Conservation (phyloP, 2,797 vertebrate species). For the Lindbergichthys nudifrons region DNA sequence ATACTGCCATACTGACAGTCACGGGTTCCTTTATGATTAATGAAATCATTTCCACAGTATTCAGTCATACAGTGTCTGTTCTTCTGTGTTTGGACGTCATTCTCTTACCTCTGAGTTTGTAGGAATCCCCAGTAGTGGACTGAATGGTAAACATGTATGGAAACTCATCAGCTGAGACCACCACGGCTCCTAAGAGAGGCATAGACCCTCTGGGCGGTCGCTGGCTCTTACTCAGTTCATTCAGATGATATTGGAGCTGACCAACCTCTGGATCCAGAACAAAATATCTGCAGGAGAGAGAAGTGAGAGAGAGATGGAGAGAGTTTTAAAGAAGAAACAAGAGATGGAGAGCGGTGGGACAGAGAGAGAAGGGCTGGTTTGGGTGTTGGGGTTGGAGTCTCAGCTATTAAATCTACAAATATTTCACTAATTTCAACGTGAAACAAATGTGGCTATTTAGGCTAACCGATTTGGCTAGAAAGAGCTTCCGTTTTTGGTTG, state of each 20-base stretch:
- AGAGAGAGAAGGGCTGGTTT: not conserved
- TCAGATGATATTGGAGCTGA: conserved; percentile 91
- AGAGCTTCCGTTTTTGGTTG: no score
- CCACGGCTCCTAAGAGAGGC: conserved; percentile 88
- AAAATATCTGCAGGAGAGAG: conserved; percentile 86
- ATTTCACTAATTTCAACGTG: not conserved
- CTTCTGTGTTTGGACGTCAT: not conserved
- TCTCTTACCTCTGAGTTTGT: conserved; percentile 90
- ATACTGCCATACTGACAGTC: no score
- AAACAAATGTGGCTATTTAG: not conserved
- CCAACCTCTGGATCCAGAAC: conserved; percentile 91
- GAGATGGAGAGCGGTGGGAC: not conserved
- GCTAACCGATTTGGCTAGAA: not conserved
- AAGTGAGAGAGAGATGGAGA: not conserved
- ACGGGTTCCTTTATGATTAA: no score
- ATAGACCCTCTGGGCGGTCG: conserved; percentile 90
- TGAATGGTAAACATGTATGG: conserved; percentile 91
- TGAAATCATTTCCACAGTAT: not conserved
- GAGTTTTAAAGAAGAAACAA: not conserved
- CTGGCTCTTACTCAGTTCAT: conserved; percentile 88
- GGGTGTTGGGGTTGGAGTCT: not conserved
- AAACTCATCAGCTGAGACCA: conserved; percentile 88
- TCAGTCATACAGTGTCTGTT: not conserved
- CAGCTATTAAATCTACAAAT: not conserved
- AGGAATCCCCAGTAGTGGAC: conserved; percentile 88